Conservation (phyloP, 2,888 invertebrate species). For the Antheraea assamensis region DNA sequence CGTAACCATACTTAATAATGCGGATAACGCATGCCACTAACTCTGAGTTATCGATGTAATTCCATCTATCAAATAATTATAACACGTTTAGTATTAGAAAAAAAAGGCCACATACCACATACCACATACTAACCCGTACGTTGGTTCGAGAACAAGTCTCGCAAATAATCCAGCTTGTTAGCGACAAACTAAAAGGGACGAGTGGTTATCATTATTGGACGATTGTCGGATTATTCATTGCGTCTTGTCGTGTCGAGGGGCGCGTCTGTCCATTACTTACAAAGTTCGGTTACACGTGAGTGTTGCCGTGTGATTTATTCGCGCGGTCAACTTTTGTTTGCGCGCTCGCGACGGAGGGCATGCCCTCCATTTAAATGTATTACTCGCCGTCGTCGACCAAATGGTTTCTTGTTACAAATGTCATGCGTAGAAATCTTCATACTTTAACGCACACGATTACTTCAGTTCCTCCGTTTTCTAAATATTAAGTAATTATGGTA, state of each 20-base stretch:
- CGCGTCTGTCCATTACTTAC: constrained; percentile 10
- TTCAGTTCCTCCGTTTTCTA: no score
- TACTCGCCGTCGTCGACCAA: no score
- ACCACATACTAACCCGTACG: constrained; percentile 30
- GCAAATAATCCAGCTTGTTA: constrained; percentile 49
- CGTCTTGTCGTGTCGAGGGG: background rate
- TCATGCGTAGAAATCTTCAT: no score
- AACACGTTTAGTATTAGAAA: background rate
- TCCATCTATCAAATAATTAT: no score
- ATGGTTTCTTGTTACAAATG: no score
- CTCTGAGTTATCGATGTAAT: no score
- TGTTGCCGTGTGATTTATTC: background rate
- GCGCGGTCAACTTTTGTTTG: background rate
- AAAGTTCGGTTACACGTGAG: constrained; percentile 7
- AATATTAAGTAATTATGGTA: no score
- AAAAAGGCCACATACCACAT: constrained; percentile 34
- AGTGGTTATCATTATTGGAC: constrained; percentile 57
- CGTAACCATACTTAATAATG: no score
- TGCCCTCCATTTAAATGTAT: no score
- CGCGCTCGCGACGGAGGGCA: background rate
- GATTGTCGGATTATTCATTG: constrained; percentile 38
- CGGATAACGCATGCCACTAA: no score
- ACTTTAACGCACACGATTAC: no score
- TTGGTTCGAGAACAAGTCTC: constrained; percentile 35
- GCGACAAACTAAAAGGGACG: constrained; percentile 30